Base-by-base conservation (phyloP, 2,113 vertebrate species). In the Ceratotherium simum region DNA sequence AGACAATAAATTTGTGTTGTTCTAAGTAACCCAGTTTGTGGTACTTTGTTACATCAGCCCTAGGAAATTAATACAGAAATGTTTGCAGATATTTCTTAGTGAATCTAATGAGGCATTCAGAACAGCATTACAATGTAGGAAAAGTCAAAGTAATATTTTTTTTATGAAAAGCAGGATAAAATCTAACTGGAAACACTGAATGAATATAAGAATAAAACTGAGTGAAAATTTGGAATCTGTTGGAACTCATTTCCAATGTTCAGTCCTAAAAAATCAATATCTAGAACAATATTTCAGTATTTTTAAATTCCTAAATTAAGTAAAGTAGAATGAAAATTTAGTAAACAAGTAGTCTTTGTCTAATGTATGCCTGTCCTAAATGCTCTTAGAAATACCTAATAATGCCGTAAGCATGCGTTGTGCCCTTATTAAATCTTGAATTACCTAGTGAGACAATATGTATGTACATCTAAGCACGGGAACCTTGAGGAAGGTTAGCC, bases 381-480 rank as follows among this genome's bases (percentile, higher is more conserved):
- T 84, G 48, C 3, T 58, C 46, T 87, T 91, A 75, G 36, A 93
- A 79, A 95, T 84, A 62, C 29, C 29, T 10, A 0, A 9, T 25
- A 80, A 85, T 89, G 5, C 12, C 81, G 62, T 95, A 75, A 69
- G 65, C 0, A 4, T 33, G 36, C 84, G 8, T 0, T 90, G 14
- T 54, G 3, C 21, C 78, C 92, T 91, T 60, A 18, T 69, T 84
- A 96, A 96, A 51, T 39, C 2, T 90, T 95, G 2, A 6, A 79
- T 69, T 48, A 39, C 12, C 64, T 69, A 9, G 14, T 27, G 48
- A 96, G 11, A 79, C 0, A 0, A 21, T 23, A 39, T 54, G n/a
- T 76, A 17, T 84, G 42, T 90, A 21, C 27, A 46, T 31, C 17
- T 6, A 69, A 8, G 17, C 0, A 0, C 6, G 48, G 14, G 75